Conservation (phyloP, 2,888 invertebrate genomes). For the Tineola bisselliella region DNA sequence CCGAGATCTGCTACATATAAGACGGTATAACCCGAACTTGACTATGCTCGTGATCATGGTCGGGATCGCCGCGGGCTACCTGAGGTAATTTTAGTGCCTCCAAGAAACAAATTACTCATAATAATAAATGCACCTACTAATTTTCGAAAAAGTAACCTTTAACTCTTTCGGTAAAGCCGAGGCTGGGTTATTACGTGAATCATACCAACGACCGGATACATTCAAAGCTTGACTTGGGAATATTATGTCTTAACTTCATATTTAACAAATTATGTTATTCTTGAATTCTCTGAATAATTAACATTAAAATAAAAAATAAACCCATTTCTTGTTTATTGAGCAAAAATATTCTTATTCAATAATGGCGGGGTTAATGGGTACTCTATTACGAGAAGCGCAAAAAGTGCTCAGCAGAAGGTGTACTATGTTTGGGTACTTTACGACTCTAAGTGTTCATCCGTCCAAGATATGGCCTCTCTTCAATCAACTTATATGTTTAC, state of each 20-base stretch:
- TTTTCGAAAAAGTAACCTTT: slow-evolving; percentile 42
- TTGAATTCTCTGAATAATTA: background rate
- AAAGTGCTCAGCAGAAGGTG: slow-evolving; percentile 25
- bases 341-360: no score
- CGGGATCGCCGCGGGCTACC: slow-evolving; percentile 54
- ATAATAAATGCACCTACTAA: slow-evolving; percentile 61
- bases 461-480: slow-evolving; percentile 37
- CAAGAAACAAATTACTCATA: slow-evolving; percentile 56
- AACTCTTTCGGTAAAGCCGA: slow-evolving; percentile 35
- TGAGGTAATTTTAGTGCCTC: slow-evolving; percentile 56
- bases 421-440: background rate
- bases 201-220: slow-evolving; percentile 20
- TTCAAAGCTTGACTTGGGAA: background rate
- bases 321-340: no score
- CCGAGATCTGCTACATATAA: background rate
- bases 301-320: no score
- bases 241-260: background rate
- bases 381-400: slow-evolving; percentile 29
- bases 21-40: background rate
- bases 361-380: background rate
- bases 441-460: slow-evolving; percentile 21
- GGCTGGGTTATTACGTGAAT: slow-evolving; percentile 37
- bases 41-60: slow-evolving; percentile 1
- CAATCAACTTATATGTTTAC: slow-evolving; percentile 28
- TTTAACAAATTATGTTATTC: background rate